These are phyloP conservation scores for Beris chalybata DNA, from an alignment of 2,888 invertebrate species.

Conservation along the genomic window DNA sequence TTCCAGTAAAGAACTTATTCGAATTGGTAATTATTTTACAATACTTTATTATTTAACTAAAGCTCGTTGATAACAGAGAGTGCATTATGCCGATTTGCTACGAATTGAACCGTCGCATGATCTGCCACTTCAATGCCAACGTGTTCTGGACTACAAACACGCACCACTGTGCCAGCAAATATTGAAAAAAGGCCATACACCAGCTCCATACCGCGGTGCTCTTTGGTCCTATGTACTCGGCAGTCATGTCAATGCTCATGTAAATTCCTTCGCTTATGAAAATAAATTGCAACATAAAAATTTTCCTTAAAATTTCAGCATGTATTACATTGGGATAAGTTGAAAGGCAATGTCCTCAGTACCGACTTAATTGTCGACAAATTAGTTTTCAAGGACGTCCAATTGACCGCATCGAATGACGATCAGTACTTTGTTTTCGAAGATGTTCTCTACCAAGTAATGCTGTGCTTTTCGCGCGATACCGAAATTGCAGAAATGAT, in stretches of 20 bases:
- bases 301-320: constrained; percentile 60
- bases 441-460: constrained; percentile 90
- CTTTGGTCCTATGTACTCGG: constrained; percentile 89
- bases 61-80: constrained; percentile 41
- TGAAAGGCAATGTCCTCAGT: constrained; percentile 80
- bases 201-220: constrained; percentile 69
- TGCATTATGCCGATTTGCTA: constrained; percentile 50
- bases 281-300: neutral
- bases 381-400: constrained; percentile 93
- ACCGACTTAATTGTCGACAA: constrained; percentile 93
- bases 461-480: constrained; percentile 91
- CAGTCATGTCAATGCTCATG: constrained; percentile 70
- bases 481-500: constrained; percentile 75
- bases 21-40: constrained; percentile 68
- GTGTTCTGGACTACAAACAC: constrained; percentile 75
- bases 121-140: constrained; percentile 72
- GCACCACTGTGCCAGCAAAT: constrained; percentile 89
- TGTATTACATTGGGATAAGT: constrained; percentile 72
- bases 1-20: constrained; percentile 81
- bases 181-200: constrained; percentile 64
- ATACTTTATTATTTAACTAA: neutral
- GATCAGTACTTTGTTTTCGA: constrained; percentile 98
- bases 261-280: constrained; percentile 49
- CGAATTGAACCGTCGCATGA: constrained; percentile 56
- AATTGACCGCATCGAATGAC: constrained; percentile 93